Evolutionary conservation across 2,113 vertebrate species (phyloP), one percentile per base, ranked within the genome.

Genomic region (Buteo buteo): DNA sequence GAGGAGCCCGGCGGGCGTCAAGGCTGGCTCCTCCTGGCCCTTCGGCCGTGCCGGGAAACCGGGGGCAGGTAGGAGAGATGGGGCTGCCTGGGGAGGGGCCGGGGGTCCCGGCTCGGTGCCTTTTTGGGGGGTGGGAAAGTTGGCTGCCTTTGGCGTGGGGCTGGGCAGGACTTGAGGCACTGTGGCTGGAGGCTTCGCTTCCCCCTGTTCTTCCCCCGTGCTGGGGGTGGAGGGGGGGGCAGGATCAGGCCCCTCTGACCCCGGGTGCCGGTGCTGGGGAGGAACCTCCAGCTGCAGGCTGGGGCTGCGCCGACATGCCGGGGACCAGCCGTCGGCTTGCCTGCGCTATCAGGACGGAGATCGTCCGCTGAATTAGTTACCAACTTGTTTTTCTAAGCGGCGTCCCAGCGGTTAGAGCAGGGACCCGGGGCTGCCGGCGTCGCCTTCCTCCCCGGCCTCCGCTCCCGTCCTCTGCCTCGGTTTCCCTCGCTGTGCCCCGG

Each of bases 1-100:
- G 98, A 98, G 98, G 98, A 98, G 98, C 98, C 98, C 98, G 66
- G 96, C 96, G 82, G 97, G 61, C 64, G 94, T 38, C 84, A 98
- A 97, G 96, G 54, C 96, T 67, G 98, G 97, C 93, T 95, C 98
- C 77, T 95, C 98, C 86, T 99, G 99, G 98, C 98, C 97, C 80
- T 98, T 99, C 65, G 98, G 98, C 97, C 98, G 94, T 8, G 49
- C 94, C 36, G 98, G 98, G 71, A 98, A 98, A 94, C 66, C 81
- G 5, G 98, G 96, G 97, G 92, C 98, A 99, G 99, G 99, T 99
- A 98, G 96, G 95, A 84, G 80, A 82, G 0, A 0, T 14, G 87
- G 59, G 74, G 88, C 2, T 15, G 38, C 22, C 32, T 0, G 28
- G 19, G 62, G 47, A 45, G 10, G 62, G 42, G 50, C 16, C 0